phyloP scores from a whole-genome alignment of 2,888 invertebrate species.

The Drosophila robusta region DNA sequence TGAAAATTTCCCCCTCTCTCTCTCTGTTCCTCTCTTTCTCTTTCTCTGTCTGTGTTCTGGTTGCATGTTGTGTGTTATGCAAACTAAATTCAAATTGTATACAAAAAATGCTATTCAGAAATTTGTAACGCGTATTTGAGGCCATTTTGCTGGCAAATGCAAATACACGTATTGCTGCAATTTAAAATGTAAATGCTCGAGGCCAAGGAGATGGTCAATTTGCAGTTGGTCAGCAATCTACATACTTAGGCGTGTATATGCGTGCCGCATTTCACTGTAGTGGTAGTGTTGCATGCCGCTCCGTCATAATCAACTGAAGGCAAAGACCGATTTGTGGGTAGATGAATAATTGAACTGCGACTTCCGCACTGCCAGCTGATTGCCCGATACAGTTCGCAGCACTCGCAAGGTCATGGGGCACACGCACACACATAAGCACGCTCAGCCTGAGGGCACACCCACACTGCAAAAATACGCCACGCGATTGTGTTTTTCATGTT shows the following conservation, averaged over 20 bases:
- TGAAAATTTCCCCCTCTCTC: slow-evolving; percentile 16
- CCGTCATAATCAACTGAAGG: slow-evolving; percentile 54
- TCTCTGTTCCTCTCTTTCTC: slow-evolving; percentile 1
- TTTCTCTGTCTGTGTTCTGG: background rate
- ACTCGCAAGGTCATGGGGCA: slow-evolving; percentile 45
- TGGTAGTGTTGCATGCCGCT: slow-evolving; percentile 42
- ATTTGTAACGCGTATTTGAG: slow-evolving; percentile 62
- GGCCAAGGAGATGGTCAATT: slow-evolving; percentile 67
- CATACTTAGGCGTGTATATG: slow-evolving; percentile 20
- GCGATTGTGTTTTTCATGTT: slow-evolving; percentile 9
- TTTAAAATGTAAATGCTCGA: slow-evolving; percentile 78
- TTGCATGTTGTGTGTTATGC: slow-evolving; percentile 32
- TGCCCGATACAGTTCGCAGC: slow-evolving; percentile 44
- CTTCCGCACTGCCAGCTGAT: slow-evolving; percentile 74
- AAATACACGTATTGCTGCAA: slow-evolving; percentile 73
- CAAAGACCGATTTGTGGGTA: slow-evolving; percentile 27
- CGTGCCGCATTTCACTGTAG: slow-evolving; percentile 20
- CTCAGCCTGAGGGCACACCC: background rate
- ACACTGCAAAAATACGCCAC: background rate
- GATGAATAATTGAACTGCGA: slow-evolving; percentile 78
- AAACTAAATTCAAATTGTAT: slow-evolving; percentile 64
- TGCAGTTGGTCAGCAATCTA: slow-evolving; percentile 32
- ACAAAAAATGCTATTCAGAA: slow-evolving; percentile 51
- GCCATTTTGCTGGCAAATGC: slow-evolving; percentile 65
- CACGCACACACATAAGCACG: slow-evolving; percentile 2